Evolutionary conservation across 2,797 vertebrate species (phyloP), one percentile per base, ranked within the genome.

Genomic region (Momotus momota): DNA sequence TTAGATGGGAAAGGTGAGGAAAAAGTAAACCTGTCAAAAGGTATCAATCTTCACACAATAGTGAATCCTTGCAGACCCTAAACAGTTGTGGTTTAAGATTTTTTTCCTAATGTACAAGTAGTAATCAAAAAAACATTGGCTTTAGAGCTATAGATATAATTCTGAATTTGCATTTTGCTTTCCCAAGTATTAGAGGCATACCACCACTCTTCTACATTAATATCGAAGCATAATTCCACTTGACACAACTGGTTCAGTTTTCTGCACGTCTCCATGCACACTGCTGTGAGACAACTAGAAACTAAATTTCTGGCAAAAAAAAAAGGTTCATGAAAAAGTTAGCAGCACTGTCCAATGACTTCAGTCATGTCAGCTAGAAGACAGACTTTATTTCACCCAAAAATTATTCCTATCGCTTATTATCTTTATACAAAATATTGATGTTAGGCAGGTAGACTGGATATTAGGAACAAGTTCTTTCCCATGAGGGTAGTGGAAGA

Each of bases 121-220:
- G 6, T 6, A 65, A 65, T 27, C 1, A 2, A 70, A 66, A 4
- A 72, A 35, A 35, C 45, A 2, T 16, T 81, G 6, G 3, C 0
- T 83, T 81, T 67, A 49, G 31, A 65, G 7, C 20, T 15, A 49
- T 75, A 14, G 7, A 41, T 79, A 79, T 58, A n/a, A 67, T 81
- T 67, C 11, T 58, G 38, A 64, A n/a, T 73, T 64, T 80, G 14
- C 20, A 46, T 60, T 81, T 92, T 82, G 6, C 35, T 62, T 77
- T 86, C 17, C 4, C 12, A 29, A 21, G 14, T 45, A 40, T 4
- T 82, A 27, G 7, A 81, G 19, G 18, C 11, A 58, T n/a, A 26
- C 2, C 7, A 33, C 4, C 0, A 3, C n/a, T 81, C 10, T 80
- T 58, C 48, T 60, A 33, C 6, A 20, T 29, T n/a, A 83, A 54